Conservation (phyloP, 2,797 vertebrate genomes). For the Lepus townsendii region DNA sequence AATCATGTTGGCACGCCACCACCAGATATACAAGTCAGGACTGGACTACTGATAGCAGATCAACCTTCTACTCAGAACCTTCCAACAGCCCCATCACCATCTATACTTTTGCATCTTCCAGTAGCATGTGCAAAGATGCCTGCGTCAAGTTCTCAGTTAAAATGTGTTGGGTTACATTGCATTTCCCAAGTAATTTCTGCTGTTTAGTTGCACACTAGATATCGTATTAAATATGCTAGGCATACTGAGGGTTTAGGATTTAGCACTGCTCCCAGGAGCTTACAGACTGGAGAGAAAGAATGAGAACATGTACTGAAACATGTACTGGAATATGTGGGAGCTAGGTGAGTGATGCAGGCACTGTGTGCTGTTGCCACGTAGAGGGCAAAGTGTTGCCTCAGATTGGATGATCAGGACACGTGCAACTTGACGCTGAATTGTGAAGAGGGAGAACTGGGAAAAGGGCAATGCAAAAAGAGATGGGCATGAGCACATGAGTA, state of each 20-base stretch:
- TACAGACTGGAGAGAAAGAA: conserved; percentile 31
- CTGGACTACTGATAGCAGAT: not conserved
- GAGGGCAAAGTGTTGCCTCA: not conserved
- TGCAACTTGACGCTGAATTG: not conserved
- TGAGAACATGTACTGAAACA: not conserved
- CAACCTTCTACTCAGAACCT: not conserved
- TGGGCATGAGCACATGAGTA: not conserved
- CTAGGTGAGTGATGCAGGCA: not conserved
- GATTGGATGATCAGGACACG: not conserved
- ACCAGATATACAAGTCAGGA: not conserved
- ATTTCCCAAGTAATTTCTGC: not conserved
- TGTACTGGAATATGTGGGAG: not conserved
- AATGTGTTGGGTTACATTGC: not conserved
- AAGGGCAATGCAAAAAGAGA: not conserved
- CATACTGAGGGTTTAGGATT: conserved; percentile 13
- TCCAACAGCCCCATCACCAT: not conserved
- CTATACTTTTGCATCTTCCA: not conserved
- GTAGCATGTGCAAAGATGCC: not conserved
- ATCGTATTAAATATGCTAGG: not conserved
- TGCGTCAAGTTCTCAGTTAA: not conserved
- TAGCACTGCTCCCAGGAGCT: not conserved
- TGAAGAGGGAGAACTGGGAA: not conserved
- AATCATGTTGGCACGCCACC: not conserved
- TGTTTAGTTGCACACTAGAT: not conserved
- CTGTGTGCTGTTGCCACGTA: not conserved